A percentile compares a stretch with the other conserved stretches of the same genome.
phyloP scores from a whole-genome alignment of 64 coral and sea anemone species.

The Montipora cactus region DNA sequence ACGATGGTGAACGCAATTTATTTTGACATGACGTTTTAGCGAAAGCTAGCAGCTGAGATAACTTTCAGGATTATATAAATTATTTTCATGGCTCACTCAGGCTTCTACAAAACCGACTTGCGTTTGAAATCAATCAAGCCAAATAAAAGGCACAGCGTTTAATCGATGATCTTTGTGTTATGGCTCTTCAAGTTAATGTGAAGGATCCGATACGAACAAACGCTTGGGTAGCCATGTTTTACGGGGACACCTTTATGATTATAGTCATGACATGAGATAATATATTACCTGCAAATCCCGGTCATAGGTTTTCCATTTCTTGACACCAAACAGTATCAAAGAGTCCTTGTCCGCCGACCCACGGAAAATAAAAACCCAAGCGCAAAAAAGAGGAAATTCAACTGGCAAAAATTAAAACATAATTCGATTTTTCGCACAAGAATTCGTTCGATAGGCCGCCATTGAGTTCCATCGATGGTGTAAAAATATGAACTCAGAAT shows the following conservation, averaged over 20 bases:
- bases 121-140: not conserved
- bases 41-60: not conserved
- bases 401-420: slow-evolving; percentile 1
- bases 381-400: not conserved
- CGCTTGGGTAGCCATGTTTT: slow-evolving; percentile 31
- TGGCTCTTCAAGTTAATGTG: not conserved
- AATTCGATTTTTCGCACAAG: not conserved
- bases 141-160: not conserved
- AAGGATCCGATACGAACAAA: not conserved
- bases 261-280: slow-evolving; percentile 1
- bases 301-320: slow-evolving; percentile 25
- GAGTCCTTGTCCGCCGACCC: not conserved
- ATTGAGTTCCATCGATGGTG: slow-evolving; percentile 33
- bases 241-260: not conserved
- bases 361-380: not conserved
- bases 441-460: not conserved
- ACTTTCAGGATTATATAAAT: not conserved
- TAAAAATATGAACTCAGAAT: slow-evolving; percentile 54
- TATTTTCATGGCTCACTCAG: too few species aligned
- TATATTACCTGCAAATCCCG: slow-evolving; percentile 10
- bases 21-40: not conserved
- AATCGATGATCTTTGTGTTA: not conserved
- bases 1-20: not conserved
- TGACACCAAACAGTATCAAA: slow-evolving; percentile 18
- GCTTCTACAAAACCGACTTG: too few species aligned